These are phyloP conservation scores for Bos taurus DNA, from an alignment of 2,113 vertebrate species.

Conservation along the genomic window DNA sequence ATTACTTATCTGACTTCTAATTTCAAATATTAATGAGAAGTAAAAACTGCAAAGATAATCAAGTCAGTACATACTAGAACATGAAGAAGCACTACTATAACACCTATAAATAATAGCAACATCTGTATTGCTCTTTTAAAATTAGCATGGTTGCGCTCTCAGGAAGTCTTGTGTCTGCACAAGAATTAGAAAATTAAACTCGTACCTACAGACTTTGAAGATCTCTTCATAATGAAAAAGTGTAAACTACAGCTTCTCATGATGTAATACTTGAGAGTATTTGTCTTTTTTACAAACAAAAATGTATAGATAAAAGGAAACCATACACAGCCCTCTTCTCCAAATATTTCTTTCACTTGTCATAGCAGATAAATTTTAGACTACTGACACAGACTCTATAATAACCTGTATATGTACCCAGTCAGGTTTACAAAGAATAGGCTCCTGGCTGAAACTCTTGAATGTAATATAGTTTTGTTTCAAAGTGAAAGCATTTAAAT, in stretches of 20 bases:
- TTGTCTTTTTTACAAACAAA: background rate
- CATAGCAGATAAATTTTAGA: background rate
- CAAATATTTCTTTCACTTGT: background rate
- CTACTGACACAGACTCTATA: background rate
- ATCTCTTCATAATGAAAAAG: background rate
- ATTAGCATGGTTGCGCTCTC: background rate
- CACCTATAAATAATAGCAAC: background rate
- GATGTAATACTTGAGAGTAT: background rate
- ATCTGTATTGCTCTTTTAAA: background rate
- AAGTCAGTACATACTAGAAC: background rate
- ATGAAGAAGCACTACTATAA: background rate
- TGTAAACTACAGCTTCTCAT: background rate
- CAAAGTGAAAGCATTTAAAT: background rate
- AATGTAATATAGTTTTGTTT: background rate
- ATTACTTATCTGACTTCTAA: background rate
- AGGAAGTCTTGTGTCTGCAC: background rate
- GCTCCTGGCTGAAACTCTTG: background rate
- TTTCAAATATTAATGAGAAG: constrained; percentile 4
- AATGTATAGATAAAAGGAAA: background rate
- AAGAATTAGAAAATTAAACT: constrained; percentile 6
- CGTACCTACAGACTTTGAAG: background rate
- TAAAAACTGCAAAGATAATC: background rate
- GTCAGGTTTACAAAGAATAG: background rate
- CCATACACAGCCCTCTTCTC: background rate
- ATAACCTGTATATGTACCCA: background rate